Percentiles rank a stretch among this genome's conserved stretches.
Conservation (phyloP, 2,113 vertebrate genomes). For the Nanorana parkeri region DNA sequence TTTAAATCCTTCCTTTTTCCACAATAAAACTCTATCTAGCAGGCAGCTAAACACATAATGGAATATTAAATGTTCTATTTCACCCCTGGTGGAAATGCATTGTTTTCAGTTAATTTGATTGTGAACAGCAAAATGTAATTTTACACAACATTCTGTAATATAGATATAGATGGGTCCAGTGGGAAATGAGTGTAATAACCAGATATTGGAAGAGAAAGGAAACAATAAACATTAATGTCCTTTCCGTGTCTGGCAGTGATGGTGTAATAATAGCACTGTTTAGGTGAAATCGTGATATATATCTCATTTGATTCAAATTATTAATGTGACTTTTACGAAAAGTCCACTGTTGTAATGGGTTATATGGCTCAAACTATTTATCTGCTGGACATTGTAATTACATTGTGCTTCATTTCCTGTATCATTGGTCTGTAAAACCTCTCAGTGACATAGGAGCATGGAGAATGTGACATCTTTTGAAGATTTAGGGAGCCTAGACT, state of each 20-base stretch:
- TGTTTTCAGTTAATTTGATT: constrained; percentile 64
- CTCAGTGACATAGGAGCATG: constrained; percentile 56
- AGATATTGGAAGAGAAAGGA: constrained; percentile 18
- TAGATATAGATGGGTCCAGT: constrained; percentile 53
- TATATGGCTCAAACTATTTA: constrained; percentile 58
- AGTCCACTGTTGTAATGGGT: constrained; percentile 59
- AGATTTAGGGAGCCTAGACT: constrained; percentile 63
- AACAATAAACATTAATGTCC: constrained; percentile 55
- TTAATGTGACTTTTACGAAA: constrained; percentile 63
- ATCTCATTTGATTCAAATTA: constrained; percentile 58
- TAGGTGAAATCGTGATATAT: constrained; percentile 55
- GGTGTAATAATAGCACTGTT: constrained; percentile 56
- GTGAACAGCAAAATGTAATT: constrained; percentile 61
- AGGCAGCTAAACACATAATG: constrained; percentile 62
- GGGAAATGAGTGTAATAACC: constrained; percentile 50
- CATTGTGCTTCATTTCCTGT: constrained; percentile 71
- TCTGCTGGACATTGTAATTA: constrained; percentile 66
- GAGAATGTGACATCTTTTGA: constrained; percentile 38
- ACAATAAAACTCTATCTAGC: constrained; percentile 58
- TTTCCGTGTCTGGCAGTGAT: constrained; percentile 55
- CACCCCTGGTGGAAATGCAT: constrained; percentile 63
- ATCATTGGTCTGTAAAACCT: constrained; percentile 66
- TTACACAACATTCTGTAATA: constrained; percentile 58
- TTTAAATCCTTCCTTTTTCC: neutral
- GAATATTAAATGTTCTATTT: constrained; percentile 64